Evolutionary conservation across 2,888 invertebrate species (phyloP), one percentile per base, ranked within the genome.

Genomic region (Zygogramma bicolorata): DNA sequence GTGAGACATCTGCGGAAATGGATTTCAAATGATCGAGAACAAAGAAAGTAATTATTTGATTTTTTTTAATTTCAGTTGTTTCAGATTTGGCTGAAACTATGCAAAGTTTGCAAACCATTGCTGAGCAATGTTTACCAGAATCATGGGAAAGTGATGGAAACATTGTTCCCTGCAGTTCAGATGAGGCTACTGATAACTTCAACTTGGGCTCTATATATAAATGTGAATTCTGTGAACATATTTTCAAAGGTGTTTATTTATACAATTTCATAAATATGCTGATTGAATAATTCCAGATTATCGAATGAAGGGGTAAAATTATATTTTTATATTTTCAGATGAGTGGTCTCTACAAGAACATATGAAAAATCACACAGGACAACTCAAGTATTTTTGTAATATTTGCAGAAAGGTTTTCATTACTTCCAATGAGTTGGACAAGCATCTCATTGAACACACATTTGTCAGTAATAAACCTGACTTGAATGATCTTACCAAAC

Each of bases 71-170:
- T 68, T 70, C 79, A 81, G 81, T 49, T 68, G 83, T 83, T 13
- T 80, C 82, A 70, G 86, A 86, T 81, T 82, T 87, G 68, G 86
- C 85, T 29, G 86, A 86, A 78, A 87, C 86, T 3, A 87, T 86
- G 86, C 85, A 86, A 75, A 87, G 86, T 79, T 75, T 87, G 66
- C 85, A 86, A 78, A 86, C 86, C 4, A 86, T 87, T 70, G 86
- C 86, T 3, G 87, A 87, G 76, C 87, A 87, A 72, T 87, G 85
- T 79, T 79, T 87, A 69, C 86, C 87, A 0, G 86, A 85, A 65
- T 83, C 86, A 4, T 87, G 87, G 87, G 85, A 87, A 68, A 83
- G 79, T 69, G 85, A 85, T 74, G 81, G 82, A 34, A 83, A 84
- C 73, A 80, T 85, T 59, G 80, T 83, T 58, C 83, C 82, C 4